Evolutionary conservation across 2,888 invertebrate genomes (phyloP), one percentile per base, ranked within the genome.

Genomic region (Stenichneumon culpator): DNA sequence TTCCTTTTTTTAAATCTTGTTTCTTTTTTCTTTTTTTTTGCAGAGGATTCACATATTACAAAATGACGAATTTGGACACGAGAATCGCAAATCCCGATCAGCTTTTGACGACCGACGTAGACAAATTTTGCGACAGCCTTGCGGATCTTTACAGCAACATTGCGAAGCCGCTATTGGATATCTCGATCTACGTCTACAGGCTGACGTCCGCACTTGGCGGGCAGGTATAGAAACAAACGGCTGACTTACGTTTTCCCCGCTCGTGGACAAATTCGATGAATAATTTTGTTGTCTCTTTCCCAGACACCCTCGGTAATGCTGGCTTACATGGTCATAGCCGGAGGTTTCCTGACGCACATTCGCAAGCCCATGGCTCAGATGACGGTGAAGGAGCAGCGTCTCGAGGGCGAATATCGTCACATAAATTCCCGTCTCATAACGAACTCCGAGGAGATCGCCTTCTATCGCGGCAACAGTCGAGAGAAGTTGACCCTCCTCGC

Each of bases 341-440:
- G 99, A 78, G 94, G 97, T 3, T 94, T 98, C 85, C 94, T 99
- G 79, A 99, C 99, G 0, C 96, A 97, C 91, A 94, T 99, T 79
- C 95, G 99, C 87, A 96, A 97, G 89, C 99, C 99, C 0, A 97
- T 98, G 86, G 95, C 96, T 1, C 95, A 96, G 69, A 95, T 99
- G 95, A 99, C 99, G 0, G 98, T 99, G 0, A 96, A 96, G 85
- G 99, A 99, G 94, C 99, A 99, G 94, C 98, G 98, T 93, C 94
- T 99, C n/a, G 99, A 99, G 95, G 99, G 99, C 77, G 99, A 99
- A 95, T 99, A 98, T 94, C 96, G 99, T 93, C 99, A 98, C 92
- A 98, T 99, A 47, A 99, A 99, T 94, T 98, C 99, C 2, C 95
- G 99, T 73, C 95, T 99, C 44, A 99, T 99, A 84, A 99, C 99